Conservation (phyloP, 2,113 vertebrate genomes). For the Tor tambroides region DNA sequence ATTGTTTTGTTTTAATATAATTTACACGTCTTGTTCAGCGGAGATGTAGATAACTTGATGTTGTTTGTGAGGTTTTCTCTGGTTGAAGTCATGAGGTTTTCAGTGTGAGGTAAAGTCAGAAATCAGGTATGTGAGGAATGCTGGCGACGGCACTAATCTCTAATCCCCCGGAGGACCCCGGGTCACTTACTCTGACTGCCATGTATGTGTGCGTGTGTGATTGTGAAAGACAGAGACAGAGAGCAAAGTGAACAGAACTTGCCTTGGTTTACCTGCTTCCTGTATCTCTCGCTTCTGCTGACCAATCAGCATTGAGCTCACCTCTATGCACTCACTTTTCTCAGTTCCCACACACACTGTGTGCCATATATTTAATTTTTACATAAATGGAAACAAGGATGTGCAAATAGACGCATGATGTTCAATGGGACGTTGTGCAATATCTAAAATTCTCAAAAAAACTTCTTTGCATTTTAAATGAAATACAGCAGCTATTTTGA, state of each 20-base stretch:
- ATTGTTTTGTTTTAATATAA: background rate
- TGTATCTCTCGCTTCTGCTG: background rate
- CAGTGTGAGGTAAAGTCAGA: conserved; percentile 38
- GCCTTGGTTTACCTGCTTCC: background rate
- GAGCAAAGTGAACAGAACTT: conserved; percentile 8
- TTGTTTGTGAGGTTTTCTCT: conserved; percentile 51
- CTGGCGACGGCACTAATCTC: conserved; percentile 55
- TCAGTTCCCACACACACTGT: background rate
- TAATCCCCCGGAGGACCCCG: conserved; percentile 54
- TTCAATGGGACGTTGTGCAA: background rate
- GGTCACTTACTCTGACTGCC: conserved; percentile 38
- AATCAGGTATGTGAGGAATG: conserved; percentile 58
- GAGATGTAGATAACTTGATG: background rate
- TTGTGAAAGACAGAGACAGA: background rate
- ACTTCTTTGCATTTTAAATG: no score
- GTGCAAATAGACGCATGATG: background rate
- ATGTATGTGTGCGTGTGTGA: conserved; percentile 30
- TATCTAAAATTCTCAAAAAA: no score
- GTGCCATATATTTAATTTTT: background rate
- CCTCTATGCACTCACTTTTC: background rate
- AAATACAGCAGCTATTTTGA: conserved; percentile 46
- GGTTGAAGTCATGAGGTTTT: conserved; percentile 35
- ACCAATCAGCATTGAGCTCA: conserved; percentile 19
- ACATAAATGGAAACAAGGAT: conserved; percentile 87
- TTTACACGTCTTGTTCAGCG: no score